phyloP scores from a whole-genome alignment of 2,113 vertebrate genomes.

The Coturnix japonica region DNA sequence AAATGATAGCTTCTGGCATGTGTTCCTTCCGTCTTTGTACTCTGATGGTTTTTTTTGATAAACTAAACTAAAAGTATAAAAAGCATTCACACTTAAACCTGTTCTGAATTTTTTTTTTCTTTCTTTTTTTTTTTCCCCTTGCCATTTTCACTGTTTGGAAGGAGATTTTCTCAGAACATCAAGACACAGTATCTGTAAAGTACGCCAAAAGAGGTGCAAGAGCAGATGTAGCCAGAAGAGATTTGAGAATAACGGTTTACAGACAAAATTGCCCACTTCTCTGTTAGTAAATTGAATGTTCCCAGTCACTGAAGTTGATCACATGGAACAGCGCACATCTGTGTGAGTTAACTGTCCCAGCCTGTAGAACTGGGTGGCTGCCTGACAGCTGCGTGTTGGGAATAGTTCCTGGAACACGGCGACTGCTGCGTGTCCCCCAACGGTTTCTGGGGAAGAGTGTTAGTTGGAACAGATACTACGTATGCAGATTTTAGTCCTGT shows the following conservation, averaged over 20 bases:
- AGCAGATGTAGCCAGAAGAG: neutral
- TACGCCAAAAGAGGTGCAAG: neutral
- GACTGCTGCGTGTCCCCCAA: slow-evolving; percentile 42
- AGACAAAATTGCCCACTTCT: neutral
- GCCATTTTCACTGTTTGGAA: neutral
- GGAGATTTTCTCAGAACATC: neutral
- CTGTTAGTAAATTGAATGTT: neutral
- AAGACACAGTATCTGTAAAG: neutral
- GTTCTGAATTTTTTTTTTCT: neutral
- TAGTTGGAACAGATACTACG: neutral
- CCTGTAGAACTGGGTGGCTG: slow-evolving; percentile 7
- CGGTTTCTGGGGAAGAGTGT: slow-evolving; percentile 15
- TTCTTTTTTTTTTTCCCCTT: neutral
- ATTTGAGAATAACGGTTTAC: neutral
- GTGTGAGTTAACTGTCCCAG: slow-evolving; percentile 4
- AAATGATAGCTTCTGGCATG: accelerated
- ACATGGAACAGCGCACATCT: neutral
- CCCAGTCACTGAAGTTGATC: neutral
- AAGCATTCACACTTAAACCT: accelerated
- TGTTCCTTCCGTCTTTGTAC: neutral
- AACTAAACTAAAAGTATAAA: neutral
- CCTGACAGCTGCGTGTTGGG: slow-evolving; percentile 37
- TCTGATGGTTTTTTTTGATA: neutral
- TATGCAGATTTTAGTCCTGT: neutral
- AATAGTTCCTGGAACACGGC: slow-evolving; percentile 36